Conservation (phyloP, 2,113 vertebrate species). For the Malaclemys terrapin region DNA sequence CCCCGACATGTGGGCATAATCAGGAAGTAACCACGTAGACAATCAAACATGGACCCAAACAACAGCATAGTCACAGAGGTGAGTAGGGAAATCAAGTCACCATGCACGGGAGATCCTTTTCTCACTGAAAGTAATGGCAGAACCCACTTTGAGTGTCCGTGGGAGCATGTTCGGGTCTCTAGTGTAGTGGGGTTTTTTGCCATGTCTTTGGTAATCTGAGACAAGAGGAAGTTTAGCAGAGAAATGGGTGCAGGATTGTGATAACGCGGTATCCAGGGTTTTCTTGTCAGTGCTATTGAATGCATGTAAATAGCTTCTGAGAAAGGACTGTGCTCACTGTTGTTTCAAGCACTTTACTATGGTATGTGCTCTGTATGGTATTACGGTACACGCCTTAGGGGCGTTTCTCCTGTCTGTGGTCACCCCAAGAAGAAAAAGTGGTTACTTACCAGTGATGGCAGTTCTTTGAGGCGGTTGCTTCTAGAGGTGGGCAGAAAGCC, state of each 20-base stretch:
- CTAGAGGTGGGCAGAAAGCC: background rate
- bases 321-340: too few relatives aligned
- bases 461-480: background rate
- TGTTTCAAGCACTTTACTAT: too few relatives aligned
- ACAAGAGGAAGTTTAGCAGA: background rate
- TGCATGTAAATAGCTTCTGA: too few relatives aligned
- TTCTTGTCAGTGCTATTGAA: too few relatives aligned
- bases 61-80: rapidly evolving
- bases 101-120: background rate
- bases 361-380: background rate
- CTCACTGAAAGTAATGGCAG: background rate
- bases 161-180: background rate
- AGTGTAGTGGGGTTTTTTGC: background rate
- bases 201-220: rapidly evolving
- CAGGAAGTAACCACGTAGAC: background rate
- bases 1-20: background rate
- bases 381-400: background rate
- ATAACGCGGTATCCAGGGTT: too few relatives aligned
- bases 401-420: background rate
- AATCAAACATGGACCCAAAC: background rate
- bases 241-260: rapidly evolving
- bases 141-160: rapidly evolving
- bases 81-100: background rate
- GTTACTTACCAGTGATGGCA: background rate
- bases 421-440: background rate